These are phyloP conservation scores for Cantharis flavilabris DNA, from an alignment of 2,888 invertebrate species.

Conservation along the genomic window DNA sequence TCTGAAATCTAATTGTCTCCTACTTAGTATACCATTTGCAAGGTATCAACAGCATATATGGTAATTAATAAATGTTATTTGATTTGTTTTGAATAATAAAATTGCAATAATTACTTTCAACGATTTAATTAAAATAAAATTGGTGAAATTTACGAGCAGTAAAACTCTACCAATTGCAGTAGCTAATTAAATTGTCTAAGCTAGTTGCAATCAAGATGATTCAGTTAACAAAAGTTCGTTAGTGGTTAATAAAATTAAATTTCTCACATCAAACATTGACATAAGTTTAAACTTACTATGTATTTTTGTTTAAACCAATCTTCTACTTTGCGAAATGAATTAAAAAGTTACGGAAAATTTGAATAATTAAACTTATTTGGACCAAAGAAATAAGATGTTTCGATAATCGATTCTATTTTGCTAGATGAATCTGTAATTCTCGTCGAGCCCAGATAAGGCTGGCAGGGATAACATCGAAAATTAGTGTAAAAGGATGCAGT, in stretches of 20 bases:
- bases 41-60: too few relatives aligned
- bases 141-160: neutral
- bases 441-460: neutral
- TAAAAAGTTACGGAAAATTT: neutral
- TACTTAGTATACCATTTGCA: too few relatives aligned
- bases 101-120: neutral
- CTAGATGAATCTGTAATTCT: neutral
- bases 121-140: neutral
- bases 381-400: neutral
- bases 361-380: neutral
- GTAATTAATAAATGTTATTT: too few relatives aligned
- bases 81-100: neutral
- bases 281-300: neutral
- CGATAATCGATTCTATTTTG: neutral
- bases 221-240: slow-evolving; percentile 20
- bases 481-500: neutral
- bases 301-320: neutral
- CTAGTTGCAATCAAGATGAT: slow-evolving; percentile 10
- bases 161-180: slow-evolving; percentile 7
- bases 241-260: slow-evolving; percentile 5
- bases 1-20: too few relatives aligned
- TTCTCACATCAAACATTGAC: slow-evolving; percentile 3
- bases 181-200: neutral
- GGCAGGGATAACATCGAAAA: neutral
- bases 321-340: neutral